A percentile compares a stretch with the other conserved stretches of the same genome.
Conservation (phyloP, 2,797 vertebrate species). For the Sebastes iracundus region DNA sequence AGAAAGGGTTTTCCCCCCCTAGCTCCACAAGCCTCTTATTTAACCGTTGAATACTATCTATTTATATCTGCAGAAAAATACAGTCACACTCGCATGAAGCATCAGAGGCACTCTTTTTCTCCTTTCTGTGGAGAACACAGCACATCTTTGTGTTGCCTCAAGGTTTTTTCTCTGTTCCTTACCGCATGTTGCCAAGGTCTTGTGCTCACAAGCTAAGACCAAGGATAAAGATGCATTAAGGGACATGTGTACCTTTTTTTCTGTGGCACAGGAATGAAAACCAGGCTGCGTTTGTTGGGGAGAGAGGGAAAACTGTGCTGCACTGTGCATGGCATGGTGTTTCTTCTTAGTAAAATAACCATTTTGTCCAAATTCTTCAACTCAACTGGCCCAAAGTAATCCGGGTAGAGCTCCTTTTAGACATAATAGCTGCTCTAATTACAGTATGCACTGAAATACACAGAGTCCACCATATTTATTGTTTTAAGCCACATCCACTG, state of each 20-base stretch:
- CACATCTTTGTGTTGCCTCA: constrained; percentile 61
- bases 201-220: constrained; percentile 51
- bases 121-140: constrained; percentile 63
- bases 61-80: constrained; percentile 65
- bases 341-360: constrained; percentile 32
- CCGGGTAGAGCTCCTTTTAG: constrained; percentile 2
- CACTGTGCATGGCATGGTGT: background rate
- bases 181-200: constrained; percentile 40
- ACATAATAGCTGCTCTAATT: constrained; percentile 18
- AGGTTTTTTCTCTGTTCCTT: constrained; percentile 54
- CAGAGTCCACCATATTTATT: background rate
- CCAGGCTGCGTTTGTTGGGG: background rate
- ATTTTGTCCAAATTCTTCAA: background rate
- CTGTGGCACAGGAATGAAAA: constrained; percentile 31
- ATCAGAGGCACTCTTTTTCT: constrained; percentile 54
- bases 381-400: constrained; percentile 8
- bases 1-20: constrained; percentile 17
- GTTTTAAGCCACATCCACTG: background rate
- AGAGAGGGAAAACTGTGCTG: background rate
- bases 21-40: constrained; percentile 58
- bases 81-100: constrained; percentile 47
- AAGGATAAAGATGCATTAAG: constrained; percentile 59
- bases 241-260: constrained; percentile 23
- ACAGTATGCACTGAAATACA: constrained; percentile 11
- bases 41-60: constrained; percentile 64